phyloP scores from a whole-genome alignment of 2,113 vertebrate species.

The Piaya cayana region DNA sequence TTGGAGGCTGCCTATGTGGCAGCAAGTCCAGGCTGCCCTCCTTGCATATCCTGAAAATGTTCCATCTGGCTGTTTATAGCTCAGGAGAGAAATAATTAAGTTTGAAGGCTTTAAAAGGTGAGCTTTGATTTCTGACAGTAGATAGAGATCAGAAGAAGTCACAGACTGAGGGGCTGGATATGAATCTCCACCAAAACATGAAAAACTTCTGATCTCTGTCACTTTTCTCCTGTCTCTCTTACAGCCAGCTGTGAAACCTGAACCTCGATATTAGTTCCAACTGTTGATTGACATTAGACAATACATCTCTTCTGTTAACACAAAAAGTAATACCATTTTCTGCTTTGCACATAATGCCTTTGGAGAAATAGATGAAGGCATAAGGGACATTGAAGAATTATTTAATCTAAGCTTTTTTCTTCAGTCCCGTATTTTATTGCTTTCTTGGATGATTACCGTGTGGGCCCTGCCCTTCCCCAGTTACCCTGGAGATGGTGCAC shows the following conservation, averaged over 20 bases:
- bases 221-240: background rate
- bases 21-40: background rate
- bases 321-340: conserved; percentile 52
- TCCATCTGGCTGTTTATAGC: background rate
- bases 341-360: conserved; percentile 49
- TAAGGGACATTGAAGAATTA: conserved; percentile 45
- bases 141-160: background rate
- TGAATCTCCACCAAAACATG: background rate
- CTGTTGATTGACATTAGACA: conserved; percentile 35
- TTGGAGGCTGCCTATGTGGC: background rate
- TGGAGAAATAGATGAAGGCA: conserved; percentile 65
- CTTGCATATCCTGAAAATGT: background rate
- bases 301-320: conserved; percentile 52
- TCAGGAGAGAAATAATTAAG: background rate
- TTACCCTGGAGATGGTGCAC: background rate
- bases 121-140: background rate
- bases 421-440: background rate
- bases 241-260: background rate
- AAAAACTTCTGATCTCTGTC: background rate
- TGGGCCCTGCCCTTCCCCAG: background rate
- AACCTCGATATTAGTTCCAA: background rate
- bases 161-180: background rate
- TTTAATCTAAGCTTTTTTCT: conserved; percentile 33
- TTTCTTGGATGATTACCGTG: background rate
- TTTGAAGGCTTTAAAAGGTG: background rate